A percentile compares a stretch with the other conserved stretches of the same genome.
These are phyloP conservation scores for Zaprionus lineosus DNA, from an alignment of 2,888 invertebrate species.

Conservation along the genomic window DNA sequence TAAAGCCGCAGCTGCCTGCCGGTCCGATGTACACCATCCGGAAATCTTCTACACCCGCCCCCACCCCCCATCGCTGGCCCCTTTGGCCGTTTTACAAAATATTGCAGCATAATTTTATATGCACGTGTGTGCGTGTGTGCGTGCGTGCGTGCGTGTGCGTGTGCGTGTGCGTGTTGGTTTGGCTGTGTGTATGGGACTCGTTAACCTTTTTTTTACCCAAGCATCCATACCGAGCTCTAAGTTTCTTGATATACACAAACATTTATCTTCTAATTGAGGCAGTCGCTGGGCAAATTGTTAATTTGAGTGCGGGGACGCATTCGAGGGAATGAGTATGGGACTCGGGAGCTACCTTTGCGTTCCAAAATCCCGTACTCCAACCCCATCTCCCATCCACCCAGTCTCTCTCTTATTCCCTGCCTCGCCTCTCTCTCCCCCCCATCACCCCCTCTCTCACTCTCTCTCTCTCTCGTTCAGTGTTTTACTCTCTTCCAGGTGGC, in stretches of 20 bases:
- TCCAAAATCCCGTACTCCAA: no score
- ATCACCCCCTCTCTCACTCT: neutral
- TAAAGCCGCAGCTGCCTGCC: conserved; percentile 50
- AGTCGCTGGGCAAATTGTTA: conserved; percentile 52
- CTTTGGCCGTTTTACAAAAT: conserved; percentile 45
- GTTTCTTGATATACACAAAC: conserved; percentile 52
- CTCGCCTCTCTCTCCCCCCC: no score
- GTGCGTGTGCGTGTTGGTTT: conserved; percentile 10
- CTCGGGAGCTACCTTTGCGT: conserved; percentile 10
- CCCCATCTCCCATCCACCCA: no score
- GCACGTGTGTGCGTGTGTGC: conserved; percentile 15
- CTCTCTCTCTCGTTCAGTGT: no score
- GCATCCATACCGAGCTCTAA: neutral
- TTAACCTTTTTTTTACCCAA: conserved; percentile 57
- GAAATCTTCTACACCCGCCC: conserved; percentile 16
- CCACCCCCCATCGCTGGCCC: neutral
- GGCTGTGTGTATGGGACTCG: conserved; percentile 47
- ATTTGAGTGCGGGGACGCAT: conserved; percentile 52
- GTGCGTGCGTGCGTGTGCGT: neutral
- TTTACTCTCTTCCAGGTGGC: no score
- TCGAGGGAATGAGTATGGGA: conserved; percentile 5
- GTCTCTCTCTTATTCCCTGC: no score
- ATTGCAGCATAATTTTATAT: conserved; percentile 63
- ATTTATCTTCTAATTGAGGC: conserved; percentile 71
- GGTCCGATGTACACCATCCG: conserved; percentile 6